Base-by-base conservation (phyloP, 92 coral and sea anemone genomes). In the Zoanthus solanderi region DNA sequence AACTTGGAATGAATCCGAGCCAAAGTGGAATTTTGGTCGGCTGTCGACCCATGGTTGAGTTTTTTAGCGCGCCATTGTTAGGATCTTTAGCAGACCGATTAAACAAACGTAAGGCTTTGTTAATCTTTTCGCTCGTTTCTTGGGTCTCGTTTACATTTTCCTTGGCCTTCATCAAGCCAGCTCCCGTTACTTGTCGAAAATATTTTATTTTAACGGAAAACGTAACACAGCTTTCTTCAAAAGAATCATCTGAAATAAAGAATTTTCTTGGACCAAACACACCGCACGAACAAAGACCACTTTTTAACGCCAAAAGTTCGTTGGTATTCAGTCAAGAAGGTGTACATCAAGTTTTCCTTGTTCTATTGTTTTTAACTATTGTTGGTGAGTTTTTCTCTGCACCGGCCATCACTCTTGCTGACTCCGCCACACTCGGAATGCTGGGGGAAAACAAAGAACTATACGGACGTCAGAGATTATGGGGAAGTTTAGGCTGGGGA, bases 401-500 rank as follows among this genome's bases (percentile, higher is more conserved):
- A 18, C 99, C 99, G 7, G 99, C 99, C 3, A 97, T 97, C 44
- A 97, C 99, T 5, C 91, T 97, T 32, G 99, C 99, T 4, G 99
- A 97, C 72, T 92, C 99, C 34, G 99, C 99, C 4, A 97, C 99
- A 0, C 98, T 97, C 42, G 98, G 96, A 9, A 88, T 97, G 94
- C 87, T 97, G 14, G 99, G 99, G 6, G 98, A 97, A 52, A 94
- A 97, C 83, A 97, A 97, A 85, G 99, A 97, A 45, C 93, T 94
- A 2, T 97, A 97, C 17, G 99, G 99, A 17, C 93, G 95, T 30
- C 99, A 97, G 79, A 93, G 99, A 3, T 89, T 97, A 46, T 97
- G 99, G 99, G 99, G 99, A 10, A 97, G 99, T 58, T 84, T 97
- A 9, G 99, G 99, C 2, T 97, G 99, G 99, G 99, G 99, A 8